phyloP scores from a whole-genome alignment of 2,888 invertebrate genomes.

The Timema cristinae region DNA sequence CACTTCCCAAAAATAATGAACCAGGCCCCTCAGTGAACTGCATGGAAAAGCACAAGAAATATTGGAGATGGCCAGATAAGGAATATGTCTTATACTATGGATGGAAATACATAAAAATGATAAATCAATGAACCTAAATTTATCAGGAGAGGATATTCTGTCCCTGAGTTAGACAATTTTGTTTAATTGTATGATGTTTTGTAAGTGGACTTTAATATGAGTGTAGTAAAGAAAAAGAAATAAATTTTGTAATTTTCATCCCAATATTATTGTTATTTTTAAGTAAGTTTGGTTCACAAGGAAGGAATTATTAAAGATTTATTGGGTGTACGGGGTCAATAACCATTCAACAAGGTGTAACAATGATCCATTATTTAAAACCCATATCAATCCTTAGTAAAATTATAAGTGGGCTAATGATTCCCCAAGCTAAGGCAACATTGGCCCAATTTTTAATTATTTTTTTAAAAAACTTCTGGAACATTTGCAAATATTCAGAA shows the following conservation, averaged over 20 bases:
- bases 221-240: no score
- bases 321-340: no score
- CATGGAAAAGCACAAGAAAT: constrained; percentile 2
- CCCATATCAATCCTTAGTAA: neutral
- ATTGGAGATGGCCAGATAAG: constrained; percentile 6
- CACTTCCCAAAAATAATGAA: neutral
- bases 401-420: neutral
- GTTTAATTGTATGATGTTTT: neutral
- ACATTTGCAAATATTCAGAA: no score
- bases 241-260: no score
- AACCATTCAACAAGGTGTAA: neutral
- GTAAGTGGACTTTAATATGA: no score
- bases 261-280: no score
- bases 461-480: neutral
- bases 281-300: no score
- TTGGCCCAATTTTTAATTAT: constrained; percentile 7
- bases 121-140: constrained; percentile 2
- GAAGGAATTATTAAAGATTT: no score
- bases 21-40: neutral
- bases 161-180: neutral
- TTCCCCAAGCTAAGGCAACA: neutral
- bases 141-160: neutral
- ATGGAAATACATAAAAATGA: neutral
- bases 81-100: neutral
- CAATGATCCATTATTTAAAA: neutral